These are phyloP conservation scores for Antechinus flavipes DNA, from an alignment of 2,113 vertebrate species.

Conservation along the genomic window DNA sequence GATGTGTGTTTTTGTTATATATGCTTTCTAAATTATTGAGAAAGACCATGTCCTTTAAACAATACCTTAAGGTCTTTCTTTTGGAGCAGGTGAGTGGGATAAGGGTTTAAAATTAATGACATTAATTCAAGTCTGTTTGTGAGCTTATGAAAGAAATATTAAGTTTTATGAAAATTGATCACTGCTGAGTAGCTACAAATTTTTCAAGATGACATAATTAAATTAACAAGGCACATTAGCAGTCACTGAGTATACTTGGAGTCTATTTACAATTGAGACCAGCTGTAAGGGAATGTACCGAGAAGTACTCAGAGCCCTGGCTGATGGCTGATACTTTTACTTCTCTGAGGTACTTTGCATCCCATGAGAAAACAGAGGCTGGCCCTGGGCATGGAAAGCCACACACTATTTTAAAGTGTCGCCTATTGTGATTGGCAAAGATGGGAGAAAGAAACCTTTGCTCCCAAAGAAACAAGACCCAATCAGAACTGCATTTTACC, in stretches of 20 bases:
- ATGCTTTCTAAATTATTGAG: slow-evolving; percentile 24
- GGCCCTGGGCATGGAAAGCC: slow-evolving; percentile 17
- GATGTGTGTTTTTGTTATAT: not conserved
- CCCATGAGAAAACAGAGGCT: slow-evolving; percentile 10
- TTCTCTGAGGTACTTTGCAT: slow-evolving; percentile 25
- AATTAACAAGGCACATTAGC: slow-evolving; percentile 22
- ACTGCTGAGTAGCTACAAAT: not conserved
- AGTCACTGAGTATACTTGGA: not conserved
- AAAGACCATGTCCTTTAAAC: slow-evolving; percentile 39
- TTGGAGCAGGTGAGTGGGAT: not conserved
- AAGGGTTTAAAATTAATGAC: slow-evolving; percentile 30
- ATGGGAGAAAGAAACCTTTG: slow-evolving; percentile 1
- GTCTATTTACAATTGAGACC: not conserved
- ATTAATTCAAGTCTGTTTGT: slow-evolving; percentile 41
- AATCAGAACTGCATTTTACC: not conserved
- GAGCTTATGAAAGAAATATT: slow-evolving; percentile 33
- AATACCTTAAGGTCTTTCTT: slow-evolving; percentile 1
- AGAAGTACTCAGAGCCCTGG: not conserved
- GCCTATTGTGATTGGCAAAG: slow-evolving; percentile 4
- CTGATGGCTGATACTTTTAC: slow-evolving; percentile 6
- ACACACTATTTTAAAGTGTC: not conserved
- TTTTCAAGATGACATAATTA: slow-evolving; percentile 32
- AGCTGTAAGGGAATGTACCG: not conserved
- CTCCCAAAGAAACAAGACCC: not conserved
- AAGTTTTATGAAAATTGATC: slow-evolving; percentile 44